These are phyloP conservation scores for Cassiopea andromeda DNA, from an alignment of 30 jellyfish, hydroid and myxozoan genomes.

Conservation along the genomic window DNA sequence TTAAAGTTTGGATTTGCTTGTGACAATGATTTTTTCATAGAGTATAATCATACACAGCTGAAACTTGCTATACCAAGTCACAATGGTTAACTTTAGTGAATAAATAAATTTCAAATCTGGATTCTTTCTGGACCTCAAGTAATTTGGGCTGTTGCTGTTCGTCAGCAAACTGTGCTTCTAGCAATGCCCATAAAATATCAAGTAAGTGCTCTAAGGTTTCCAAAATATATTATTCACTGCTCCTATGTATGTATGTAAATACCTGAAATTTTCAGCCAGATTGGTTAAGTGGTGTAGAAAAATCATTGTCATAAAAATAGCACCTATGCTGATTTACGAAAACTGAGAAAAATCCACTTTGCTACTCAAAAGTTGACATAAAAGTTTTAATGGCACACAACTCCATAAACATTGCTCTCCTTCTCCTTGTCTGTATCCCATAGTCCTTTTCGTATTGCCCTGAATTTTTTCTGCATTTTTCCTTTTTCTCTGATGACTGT, in stretches of 20 bases:
- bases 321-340: too few species aligned
- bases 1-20: not conserved
- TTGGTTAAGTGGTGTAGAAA: not conserved
- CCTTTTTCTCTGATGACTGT: not conserved
- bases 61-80: not conserved
- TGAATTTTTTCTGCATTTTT: slow-evolving; percentile 12
- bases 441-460: slow-evolving; percentile 13
- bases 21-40: not conserved
- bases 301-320: not conserved
- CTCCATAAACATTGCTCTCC: slow-evolving; percentile 13
- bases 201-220: not conserved
- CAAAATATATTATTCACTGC: not conserved
- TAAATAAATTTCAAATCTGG: not conserved
- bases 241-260: not conserved
- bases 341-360: not conserved
- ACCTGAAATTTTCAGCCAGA: not conserved
- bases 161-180: too few species aligned
- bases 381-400: slow-evolving; percentile 7
- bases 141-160: too few species aligned
- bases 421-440: slow-evolving; percentile 11
- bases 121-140: too few species aligned
- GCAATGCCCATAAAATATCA: not conserved
- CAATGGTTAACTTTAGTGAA: not conserved
- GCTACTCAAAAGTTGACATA: not conserved
- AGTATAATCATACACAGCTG: not conserved